Evolutionary conservation across 1,140 invertebrate species (phyloP), one percentile per base, ranked within the genome.

Genomic region (Tetramorium simillimum): DNA sequence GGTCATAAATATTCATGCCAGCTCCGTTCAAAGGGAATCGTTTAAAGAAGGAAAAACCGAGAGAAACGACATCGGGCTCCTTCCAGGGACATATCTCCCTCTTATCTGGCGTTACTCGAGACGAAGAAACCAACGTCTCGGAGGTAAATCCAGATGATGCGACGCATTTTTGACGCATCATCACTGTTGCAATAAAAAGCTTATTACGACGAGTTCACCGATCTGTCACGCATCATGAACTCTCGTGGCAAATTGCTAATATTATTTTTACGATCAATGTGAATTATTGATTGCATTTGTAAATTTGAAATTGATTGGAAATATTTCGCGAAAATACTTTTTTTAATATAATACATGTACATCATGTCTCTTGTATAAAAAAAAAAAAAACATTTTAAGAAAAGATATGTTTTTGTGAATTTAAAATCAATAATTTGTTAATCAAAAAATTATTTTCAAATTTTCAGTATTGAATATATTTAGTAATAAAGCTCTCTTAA

Each of bases 1-100:
- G 85, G 56, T 73, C 86, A 88, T 92, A 92, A 92, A 92, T 92
- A 92, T 92, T 92, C 92, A 92, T 92, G 86, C 80, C 21, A 58
- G 63, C 16, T 40, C 49, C 86, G 86, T 89, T 90, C 88, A 91
- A 90, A 91, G 91, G 89, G 90, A 90, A 92, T 89, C 86, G 88
- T 87, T 90, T 89, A 90, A 90, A 89, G 89, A 90, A 89, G 89
- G 87, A 87, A 90, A 88, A 92, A 92, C 92, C 85, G 65, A 77
- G 86, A 90, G 87, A 86, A 88, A 91, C 86, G 89, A 89, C 82
- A 88, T 87, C 86, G 89, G 56, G 72, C 76, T 91, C 86, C 89
- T 91, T 91, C 80, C 88, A 81, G 69, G 51, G 60, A 88, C 90
- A 88, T 91, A 91, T 89, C 86, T 82, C 80, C 58, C 87, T 89